Conservation (phyloP, 2,113 vertebrate genomes). For the Rhinichthys klamathensis region DNA sequence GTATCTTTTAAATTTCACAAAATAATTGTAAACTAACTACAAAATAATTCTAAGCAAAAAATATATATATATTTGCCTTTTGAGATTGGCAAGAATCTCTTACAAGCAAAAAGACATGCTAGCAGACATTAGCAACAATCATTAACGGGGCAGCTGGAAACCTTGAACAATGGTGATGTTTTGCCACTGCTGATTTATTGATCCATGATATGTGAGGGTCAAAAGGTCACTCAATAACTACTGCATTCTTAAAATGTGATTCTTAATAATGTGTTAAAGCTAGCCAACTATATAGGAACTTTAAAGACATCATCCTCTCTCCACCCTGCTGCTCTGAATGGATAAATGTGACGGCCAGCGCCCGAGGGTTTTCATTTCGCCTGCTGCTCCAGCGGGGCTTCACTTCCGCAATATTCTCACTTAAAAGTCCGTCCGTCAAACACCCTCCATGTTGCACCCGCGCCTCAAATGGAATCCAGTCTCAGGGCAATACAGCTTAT, state of each 20-base stretch:
- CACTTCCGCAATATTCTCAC: slow-evolving; percentile 43
- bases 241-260: not conserved
- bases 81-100: not conserved
- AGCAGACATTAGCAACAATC: not conserved
- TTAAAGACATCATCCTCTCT: slow-evolving; percentile 1
- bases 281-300: slow-evolving; percentile 1
- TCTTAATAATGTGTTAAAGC: slow-evolving; percentile 9
- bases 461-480: slow-evolving; percentile 37
- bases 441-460: slow-evolving; percentile 17
- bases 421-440: slow-evolving; percentile 36
- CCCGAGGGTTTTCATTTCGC: slow-evolving; percentile 40
- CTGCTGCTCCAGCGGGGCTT: slow-evolving; percentile 25
- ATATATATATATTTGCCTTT: too few relatives aligned
- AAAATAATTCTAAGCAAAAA: too few relatives aligned
- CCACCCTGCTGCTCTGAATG: slow-evolving; percentile 10
- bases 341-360: slow-evolving; percentile 17
- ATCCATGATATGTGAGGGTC: slow-evolving; percentile 3
- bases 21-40: too few relatives aligned
- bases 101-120: not conserved
- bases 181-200: not conserved
- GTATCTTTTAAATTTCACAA: too few relatives aligned
- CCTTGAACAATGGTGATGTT: not conserved
- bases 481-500: slow-evolving; percentile 44
- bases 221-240: slow-evolving; percentile 6
- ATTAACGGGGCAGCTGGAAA: not conserved